Conservation (phyloP, 2,113 vertebrate species). For the Carassius carassius region DNA sequence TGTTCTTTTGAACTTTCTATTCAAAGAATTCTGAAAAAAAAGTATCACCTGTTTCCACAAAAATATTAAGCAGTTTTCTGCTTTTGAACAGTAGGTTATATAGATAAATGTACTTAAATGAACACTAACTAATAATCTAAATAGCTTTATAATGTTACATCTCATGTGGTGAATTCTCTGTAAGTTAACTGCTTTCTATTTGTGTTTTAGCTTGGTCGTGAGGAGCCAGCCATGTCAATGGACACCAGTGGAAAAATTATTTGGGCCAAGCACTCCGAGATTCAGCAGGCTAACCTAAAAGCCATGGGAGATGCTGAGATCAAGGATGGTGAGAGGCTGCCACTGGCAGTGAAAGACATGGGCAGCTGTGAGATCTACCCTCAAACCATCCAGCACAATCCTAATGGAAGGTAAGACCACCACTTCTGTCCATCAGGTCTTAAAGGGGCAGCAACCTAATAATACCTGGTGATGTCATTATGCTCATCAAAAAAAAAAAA, state of each 20-base stretch:
- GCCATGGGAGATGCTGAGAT: slow-evolving; percentile 99
- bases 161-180: not conserved
- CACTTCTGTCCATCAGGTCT: not conserved
- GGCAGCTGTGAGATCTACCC: slow-evolving; percentile 99
- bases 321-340: slow-evolving; percentile 95
- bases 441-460: no score
- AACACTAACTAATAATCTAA: not conserved
- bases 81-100: not conserved
- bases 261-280: slow-evolving; percentile 97
- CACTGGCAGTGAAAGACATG: slow-evolving; percentile 97
- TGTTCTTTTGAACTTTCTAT: not conserved
- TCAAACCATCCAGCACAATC: slow-evolving; percentile 98
- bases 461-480: no score
- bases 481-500: no score
- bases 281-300: slow-evolving; percentile 97
- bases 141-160: not conserved
- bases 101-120: not conserved
- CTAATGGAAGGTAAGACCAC: slow-evolving; percentile 88
- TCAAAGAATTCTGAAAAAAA: not conserved
- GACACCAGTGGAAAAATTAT: slow-evolving; percentile 98
- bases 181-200: not conserved
- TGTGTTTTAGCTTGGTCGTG: slow-evolving; percentile 86
- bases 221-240: slow-evolving; percentile 99
- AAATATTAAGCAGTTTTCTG: not conserved
- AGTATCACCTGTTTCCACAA: not conserved